Evolutionary conservation across 1,140 invertebrate species (phyloP).

Genomic region (Lordiphosa stackelbergi): DNA sequence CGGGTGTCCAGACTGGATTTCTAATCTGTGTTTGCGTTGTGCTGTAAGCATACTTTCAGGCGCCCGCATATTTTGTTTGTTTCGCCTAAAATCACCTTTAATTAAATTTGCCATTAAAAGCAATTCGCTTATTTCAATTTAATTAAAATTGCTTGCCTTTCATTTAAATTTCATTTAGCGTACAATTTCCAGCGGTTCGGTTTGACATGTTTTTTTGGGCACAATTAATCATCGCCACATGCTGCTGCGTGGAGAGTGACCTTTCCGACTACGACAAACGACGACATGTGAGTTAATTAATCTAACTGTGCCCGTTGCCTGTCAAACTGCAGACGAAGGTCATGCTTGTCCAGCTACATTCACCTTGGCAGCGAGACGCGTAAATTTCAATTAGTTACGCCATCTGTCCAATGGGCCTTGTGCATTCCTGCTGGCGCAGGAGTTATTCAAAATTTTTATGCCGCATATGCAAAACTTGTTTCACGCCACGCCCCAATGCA

Average conservation of each 20-base stretch:
- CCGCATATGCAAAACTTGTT: slow-evolving; percentile 53
- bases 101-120: slow-evolving; percentile 60
- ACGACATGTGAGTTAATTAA: slow-evolving; percentile 69
- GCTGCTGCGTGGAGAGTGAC: slow-evolving; percentile 43
- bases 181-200: slow-evolving; percentile 11
- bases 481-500: slow-evolving; percentile 55
- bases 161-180: slow-evolving; percentile 43
- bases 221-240: slow-evolving; percentile 64
- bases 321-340: slow-evolving; percentile 57
- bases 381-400: slow-evolving; percentile 68
- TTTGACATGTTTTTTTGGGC: slow-evolving; percentile 29
- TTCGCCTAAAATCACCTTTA: slow-evolving; percentile 20
- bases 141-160: slow-evolving; percentile 56
- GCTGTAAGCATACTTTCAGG: background rate
- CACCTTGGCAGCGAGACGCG: slow-evolving; percentile 43
- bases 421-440: slow-evolving; percentile 25
- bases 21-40: too few species aligned
- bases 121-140: slow-evolving; percentile 54
- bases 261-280: slow-evolving; percentile 33
- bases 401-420: slow-evolving; percentile 8
- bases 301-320: slow-evolving; percentile 54
- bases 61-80: background rate
- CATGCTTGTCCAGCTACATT: slow-evolving; percentile 22
- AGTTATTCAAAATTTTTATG: slow-evolving; percentile 10
- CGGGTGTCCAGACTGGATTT: too few species aligned